Evolutionary conservation across 2,888 invertebrate genomes (phyloP), one percentile per base, ranked within the genome.

Genomic region (Corbicula japonica): DNA sequence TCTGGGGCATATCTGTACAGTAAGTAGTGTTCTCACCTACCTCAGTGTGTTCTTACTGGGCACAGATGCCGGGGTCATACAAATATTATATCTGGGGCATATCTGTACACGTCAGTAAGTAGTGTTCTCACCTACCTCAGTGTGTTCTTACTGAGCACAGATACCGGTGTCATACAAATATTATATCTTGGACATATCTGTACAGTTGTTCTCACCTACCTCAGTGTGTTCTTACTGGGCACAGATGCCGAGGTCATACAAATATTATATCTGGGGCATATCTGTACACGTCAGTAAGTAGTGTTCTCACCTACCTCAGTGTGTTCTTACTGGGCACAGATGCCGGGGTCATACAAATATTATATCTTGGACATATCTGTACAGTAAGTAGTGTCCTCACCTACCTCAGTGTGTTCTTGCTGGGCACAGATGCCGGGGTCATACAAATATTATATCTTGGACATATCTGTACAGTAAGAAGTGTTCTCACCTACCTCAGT

Each of bases 201-300:
- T n/a, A n/a, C n/a, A n/a, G n/a, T n/a, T 92, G 98, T 99, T 95
- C 95, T 99, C 86, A 98, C 98, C 0, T 99, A 99, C 94, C 95
- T 97, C 90, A 98, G 98, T 93, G 98, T 99, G 73, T 97, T 99
- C 92, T 97, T 99, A 93, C 95, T 99, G 85, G 99, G 99, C 0
- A 95, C 99, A 82, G 99, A 99, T 94, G 98, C 98, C 71, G 97
- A 97, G 75, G 95, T 98, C 84, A 97, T 98, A 91, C 97, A 97
- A 91, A 96, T 87, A 30, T 94, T 96, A 74, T 97, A 97, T 63
- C 99, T 98, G 92, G 98, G 98, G 0, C 97, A 97, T 94, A 97
- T 99, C 91, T 99, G 99, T 94, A 98, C 98, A 15, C n/a, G n/a
- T n/a, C n/a, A n/a, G n/a, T n/a, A n/a, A n/a, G 99, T 61, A 99